Percentiles rank a stretch among this genome's conserved stretches.
phyloP scores from a whole-genome alignment of 2,888 invertebrate species.

The Loripinus fragilis region DNA sequence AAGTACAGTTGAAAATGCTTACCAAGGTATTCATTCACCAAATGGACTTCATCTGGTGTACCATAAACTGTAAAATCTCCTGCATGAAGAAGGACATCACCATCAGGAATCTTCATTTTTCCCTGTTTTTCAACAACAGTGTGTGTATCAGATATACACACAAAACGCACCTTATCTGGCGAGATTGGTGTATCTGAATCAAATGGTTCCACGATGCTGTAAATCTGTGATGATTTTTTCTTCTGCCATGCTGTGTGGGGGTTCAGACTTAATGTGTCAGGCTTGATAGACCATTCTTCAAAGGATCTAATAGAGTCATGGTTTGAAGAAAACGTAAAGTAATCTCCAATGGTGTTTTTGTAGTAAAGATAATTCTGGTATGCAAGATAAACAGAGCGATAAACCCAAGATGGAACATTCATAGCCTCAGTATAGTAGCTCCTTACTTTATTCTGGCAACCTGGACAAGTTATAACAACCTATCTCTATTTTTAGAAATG shows the following conservation, averaged over 20 bases:
- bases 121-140: constrained; percentile 86
- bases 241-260: constrained; percentile 61
- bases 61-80: constrained; percentile 94
- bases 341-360: background rate
- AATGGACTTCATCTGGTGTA: constrained; percentile 88
- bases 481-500: no score
- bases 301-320: background rate
- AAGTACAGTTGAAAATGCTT: no score
- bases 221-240: constrained; percentile 46
- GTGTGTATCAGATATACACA: constrained; percentile 95
- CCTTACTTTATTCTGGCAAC: no score
- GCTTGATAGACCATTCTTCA: constrained; percentile 4
- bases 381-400: background rate
- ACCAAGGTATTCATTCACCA: constrained; percentile 91
- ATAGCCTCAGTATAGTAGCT: no score
- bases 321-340: background rate
- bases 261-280: constrained; percentile 36
- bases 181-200: constrained; percentile 64
- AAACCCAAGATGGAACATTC: background rate
- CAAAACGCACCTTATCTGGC: constrained; percentile 86
- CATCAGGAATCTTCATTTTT: constrained; percentile 86
- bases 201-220: constrained; percentile 58
- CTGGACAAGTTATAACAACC: no score
- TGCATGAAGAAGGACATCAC: constrained; percentile 93
- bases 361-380: background rate